phyloP scores from a whole-genome alignment of 2,888 invertebrate species.

The Erebia epiphron region DNA sequence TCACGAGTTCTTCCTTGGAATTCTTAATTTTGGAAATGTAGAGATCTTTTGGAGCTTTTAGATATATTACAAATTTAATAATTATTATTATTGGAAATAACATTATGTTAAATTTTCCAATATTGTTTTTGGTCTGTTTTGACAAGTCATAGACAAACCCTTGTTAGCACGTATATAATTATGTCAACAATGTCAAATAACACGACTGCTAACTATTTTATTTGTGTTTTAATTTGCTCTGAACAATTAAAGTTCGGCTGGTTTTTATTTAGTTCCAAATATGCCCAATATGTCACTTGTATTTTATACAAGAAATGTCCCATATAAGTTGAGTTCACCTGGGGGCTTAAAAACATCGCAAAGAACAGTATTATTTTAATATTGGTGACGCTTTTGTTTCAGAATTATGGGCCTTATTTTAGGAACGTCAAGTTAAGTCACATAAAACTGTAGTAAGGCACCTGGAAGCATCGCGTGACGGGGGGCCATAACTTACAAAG shows the following conservation, averaged over 20 bases:
- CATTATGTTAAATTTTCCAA: no score
- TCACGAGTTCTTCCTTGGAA: no score
- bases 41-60: no score
- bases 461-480: not conserved
- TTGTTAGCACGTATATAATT: not conserved
- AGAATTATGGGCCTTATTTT: no score
- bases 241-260: not conserved
- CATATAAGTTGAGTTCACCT: conserved; percentile 1
- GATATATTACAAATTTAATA: no score
- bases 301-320: not conserved
- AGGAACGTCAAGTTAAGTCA: no score
- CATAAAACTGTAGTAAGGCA: no score
- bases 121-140: not conserved
- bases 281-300: conserved; percentile 1
- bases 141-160: not conserved
- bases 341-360: not conserved
- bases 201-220: not conserved
- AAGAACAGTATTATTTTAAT: no score
- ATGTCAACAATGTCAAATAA: not conserved
- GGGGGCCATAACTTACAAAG: not conserved
- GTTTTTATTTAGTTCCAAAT: not conserved
- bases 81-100: no score
- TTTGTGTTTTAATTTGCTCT: not conserved
- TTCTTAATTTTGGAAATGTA: no score
- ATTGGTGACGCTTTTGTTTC: no score